Conservation (phyloP, 2,888 invertebrate genomes). For the Caenorhabditis sp. region DNA sequence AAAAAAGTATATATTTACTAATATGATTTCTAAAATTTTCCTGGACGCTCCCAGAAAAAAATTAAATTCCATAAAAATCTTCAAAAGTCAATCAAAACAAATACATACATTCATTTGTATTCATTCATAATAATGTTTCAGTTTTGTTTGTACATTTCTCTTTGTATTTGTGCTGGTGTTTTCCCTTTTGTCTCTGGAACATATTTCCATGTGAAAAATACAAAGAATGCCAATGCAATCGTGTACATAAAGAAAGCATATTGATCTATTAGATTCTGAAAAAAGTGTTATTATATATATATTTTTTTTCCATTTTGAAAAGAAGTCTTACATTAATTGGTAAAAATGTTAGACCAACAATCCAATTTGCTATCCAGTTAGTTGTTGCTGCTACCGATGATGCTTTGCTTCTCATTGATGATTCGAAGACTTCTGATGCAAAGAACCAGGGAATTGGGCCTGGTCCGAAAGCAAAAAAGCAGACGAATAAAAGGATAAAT, state of each 20-base stretch:
- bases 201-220: slow-evolving; percentile 96
- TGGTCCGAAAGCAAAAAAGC: slow-evolving; percentile 88
- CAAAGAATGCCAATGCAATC: slow-evolving; percentile 92
- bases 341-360: slow-evolving; percentile 81
- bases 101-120: no score
- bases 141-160: slow-evolving; percentile 12
- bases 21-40: no score
- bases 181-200: slow-evolving; percentile 88
- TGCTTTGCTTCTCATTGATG: slow-evolving; percentile 83
- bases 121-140: no score
- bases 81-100: no score
- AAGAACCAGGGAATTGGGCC: slow-evolving; percentile 92
- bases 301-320: background rate
- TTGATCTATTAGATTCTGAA: slow-evolving; percentile 78
- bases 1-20: no score
- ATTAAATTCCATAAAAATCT: no score
- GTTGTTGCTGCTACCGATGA: slow-evolving; percentile 84
- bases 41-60: no score
- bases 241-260: slow-evolving; percentile 99
- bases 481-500: slow-evolving; percentile 82
- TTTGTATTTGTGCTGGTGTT: slow-evolving; percentile 26
- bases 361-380: slow-evolving; percentile 87
- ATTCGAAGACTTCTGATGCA: slow-evolving; percentile 85
- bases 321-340: slow-evolving; percentile 71
- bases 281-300: background rate